Conservation (phyloP, 2,888 invertebrate species). For the Microctonus aethiopoides region DNA sequence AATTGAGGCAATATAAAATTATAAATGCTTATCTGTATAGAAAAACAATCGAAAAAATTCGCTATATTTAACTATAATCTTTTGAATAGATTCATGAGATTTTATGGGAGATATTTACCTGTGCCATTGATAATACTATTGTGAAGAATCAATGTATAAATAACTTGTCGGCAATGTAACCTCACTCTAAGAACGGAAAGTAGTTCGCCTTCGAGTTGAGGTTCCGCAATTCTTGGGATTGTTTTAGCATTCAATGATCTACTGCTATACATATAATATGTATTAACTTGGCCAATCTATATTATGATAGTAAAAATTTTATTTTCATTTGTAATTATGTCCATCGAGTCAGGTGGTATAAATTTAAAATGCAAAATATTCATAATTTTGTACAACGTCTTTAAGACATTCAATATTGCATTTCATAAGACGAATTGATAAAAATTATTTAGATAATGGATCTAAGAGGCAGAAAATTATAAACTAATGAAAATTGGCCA, state of each 20-base stretch:
- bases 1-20: too few relatives aligned
- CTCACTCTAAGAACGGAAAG: constrained; percentile 63
- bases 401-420: background rate
- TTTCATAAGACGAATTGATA: constrained; percentile 38
- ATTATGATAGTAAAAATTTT: too few relatives aligned
- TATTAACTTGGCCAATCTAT: too few relatives aligned
- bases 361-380: too few relatives aligned
- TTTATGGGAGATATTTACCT: constrained; percentile 27
- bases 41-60: too few relatives aligned
- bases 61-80: too few relatives aligned
- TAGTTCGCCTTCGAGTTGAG: constrained; percentile 61
- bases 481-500: constrained; percentile 41
- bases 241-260: constrained; percentile 42
- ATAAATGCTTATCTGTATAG: too few relatives aligned
- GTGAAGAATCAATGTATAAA: constrained; percentile 58
- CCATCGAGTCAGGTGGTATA: too few relatives aligned
- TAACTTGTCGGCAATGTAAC: constrained; percentile 50
- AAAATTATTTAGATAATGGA: constrained; percentile 16
- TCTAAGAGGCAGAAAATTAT: constrained; percentile 25
- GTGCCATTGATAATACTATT: constrained; percentile 44
- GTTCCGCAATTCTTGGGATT: constrained; percentile 63
- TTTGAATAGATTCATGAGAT: constrained; percentile 2
- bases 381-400: too few relatives aligned
- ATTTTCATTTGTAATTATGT: too few relatives aligned
- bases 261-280: too few relatives aligned